A percentile compares a stretch with the other conserved stretches of the same genome.
phyloP scores from a whole-genome alignment of 2,113 vertebrate genomes.

The Amblyopsis rosae region DNA sequence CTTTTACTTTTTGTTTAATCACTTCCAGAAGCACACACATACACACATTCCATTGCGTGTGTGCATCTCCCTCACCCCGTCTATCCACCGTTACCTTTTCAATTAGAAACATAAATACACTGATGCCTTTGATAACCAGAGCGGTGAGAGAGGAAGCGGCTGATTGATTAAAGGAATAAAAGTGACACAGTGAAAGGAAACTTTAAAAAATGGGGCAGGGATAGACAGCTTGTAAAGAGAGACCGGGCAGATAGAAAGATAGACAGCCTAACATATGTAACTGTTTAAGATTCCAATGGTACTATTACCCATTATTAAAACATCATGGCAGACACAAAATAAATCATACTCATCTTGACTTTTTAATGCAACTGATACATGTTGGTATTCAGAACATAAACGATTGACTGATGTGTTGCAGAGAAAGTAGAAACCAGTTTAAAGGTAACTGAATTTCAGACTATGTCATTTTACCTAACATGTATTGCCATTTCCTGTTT shows the following conservation, averaged over 20 bases:
- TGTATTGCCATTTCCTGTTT: too few relatives aligned
- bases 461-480: too few relatives aligned
- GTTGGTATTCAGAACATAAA: neutral
- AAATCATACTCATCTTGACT: conserved; percentile 7
- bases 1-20: conserved; percentile 64
- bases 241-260: conserved; percentile 11
- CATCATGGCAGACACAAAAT: conserved; percentile 1
- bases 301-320: conserved; percentile 38
- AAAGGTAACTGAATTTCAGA: neutral
- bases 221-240: conserved; percentile 34
- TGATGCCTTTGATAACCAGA: conserved; percentile 17
- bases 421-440: neutral
- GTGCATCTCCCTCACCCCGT: neutral
- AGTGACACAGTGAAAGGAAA: conserved; percentile 54
- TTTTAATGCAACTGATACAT: neutral
- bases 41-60: neutral
- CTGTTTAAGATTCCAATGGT: conserved; percentile 51
- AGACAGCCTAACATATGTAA: conserved; percentile 45
- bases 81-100: conserved; percentile 45
- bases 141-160: conserved; percentile 42
- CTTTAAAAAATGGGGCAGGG: conserved; percentile 6
- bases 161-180: conserved; percentile 67
- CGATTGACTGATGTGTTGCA: neutral
- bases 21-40: conserved; percentile 62
- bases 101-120: conserved; percentile 53